Evolutionary conservation across 2,888 invertebrate species (phyloP), one percentile per base, ranked within the genome.

Genomic region (Dorcus hopei): DNA sequence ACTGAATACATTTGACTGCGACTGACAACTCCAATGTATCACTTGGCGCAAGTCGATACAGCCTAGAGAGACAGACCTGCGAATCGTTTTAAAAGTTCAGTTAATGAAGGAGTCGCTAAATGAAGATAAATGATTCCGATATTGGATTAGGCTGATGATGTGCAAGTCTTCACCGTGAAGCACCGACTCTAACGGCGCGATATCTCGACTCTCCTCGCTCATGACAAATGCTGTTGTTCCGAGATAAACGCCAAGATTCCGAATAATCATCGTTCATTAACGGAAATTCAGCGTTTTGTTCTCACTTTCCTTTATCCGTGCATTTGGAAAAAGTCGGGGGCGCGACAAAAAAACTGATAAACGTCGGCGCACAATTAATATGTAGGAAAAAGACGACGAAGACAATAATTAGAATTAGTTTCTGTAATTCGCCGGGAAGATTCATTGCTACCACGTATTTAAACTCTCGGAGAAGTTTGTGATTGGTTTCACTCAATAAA

Each of bases 71-170:
- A 70, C 71, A 73, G 72, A 75, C 74, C 74, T 74, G 73, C 69
- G 69, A 70, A 70, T 68, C 71, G 72, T 76, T 77, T 77, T 78
- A 79, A 77, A 78, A 75, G 75, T 76, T 68, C 63, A 74, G 73
- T 77, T 79, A 79, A 79, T 79, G 78, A 79, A 77, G 77, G 74
- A 76, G 76, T 71, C 73, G 68, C 72, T 76, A 79, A 79, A 79
- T 79, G 79, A 79, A 79, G 79, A 79, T 79, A 78, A 79, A 79
- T 79, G 77, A 72, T 77, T 71, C 71, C 65, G 75, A 78, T 79
- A 79, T 79, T 79, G 78, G 79, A 79, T 79, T 79, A 79, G 75
- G 74, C 68, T 72, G 76, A 77, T 72, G 76, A 74, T 74, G 71
- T 73, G 53, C 53, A 39, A 38, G 45, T 45, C 49, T 38, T 49